These are phyloP conservation scores for Pogonocichla stellata DNA, from an alignment of 2,113 vertebrate species.

Conservation along the genomic window DNA sequence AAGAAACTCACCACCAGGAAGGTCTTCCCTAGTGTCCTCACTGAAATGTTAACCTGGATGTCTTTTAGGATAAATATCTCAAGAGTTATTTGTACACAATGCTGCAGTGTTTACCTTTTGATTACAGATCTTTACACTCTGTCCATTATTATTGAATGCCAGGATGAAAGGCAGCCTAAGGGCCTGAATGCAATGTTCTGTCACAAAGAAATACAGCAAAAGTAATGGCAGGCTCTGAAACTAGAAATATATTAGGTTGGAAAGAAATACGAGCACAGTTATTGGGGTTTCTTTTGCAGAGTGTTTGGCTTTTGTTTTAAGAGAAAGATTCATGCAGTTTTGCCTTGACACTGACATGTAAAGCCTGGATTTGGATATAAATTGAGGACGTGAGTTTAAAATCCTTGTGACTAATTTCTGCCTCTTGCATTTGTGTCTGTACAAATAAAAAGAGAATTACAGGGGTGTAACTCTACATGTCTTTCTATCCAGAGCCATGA, in stretches of 20 bases:
- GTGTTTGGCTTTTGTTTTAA: not conserved
- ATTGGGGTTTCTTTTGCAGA: not conserved
- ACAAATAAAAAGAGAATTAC: not conserved
- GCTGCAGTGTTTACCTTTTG: constrained; percentile 55
- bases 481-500: not conserved
- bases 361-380: not conserved
- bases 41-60: constrained; percentile 43
- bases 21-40: constrained; percentile 28
- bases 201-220: constrained; percentile 61
- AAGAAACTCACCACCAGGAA: not conserved
- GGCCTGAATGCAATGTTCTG: constrained; percentile 18
- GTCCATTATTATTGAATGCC: constrained; percentile 60
- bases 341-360: not conserved
- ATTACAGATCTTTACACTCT: constrained; percentile 64
- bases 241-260: not conserved
- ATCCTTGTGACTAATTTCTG: not conserved
- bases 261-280: not conserved
- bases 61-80: constrained; percentile 59
- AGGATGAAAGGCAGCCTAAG: constrained; percentile 56
- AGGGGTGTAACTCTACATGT: not conserved
- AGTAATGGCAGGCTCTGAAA: constrained; percentile 32
- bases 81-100: constrained; percentile 48
- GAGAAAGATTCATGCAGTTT: not conserved
- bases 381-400: not conserved
- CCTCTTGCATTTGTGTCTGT: not conserved